Base-by-base conservation (phyloP, 2,888 invertebrate species). In the Dorcus parallelipipedus region DNA sequence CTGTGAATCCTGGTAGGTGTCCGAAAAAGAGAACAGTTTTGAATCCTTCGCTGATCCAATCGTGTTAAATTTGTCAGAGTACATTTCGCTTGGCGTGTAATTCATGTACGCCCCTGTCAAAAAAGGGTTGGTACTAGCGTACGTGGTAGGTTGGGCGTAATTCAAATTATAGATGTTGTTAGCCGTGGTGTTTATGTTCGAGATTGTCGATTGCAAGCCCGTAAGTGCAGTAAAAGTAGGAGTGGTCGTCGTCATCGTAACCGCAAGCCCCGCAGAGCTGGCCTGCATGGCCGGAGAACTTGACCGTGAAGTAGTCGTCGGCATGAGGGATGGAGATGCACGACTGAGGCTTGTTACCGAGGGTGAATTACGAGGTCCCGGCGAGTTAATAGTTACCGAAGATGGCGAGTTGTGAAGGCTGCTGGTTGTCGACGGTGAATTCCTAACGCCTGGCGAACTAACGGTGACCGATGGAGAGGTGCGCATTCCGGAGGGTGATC, bases 211-310 rank as follows among this genome's bases (percentile, higher is more conserved):
- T 59, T 76, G 77, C 38, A 76, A 60, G 41, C 73, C 71, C 4
- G 75, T 69, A 26, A 77, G 66, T 1, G 76, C 72, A 20, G 77
- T 72, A 58, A 76, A 77, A 6, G 76, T 73, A 38, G 77, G 73
- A 1, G 77, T 75, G 3, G 77, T 72, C 1, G 75, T 79, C 71
- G 83, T 83, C 64, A 86, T 75, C 38, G 86, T 86, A 56, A 86
- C 85, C 50, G 85, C 85, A 59, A 86, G 74, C 10, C 86, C 86
- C 9, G 86, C 85, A 9, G 84, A 85, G 47, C 83, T 85, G 60
- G 83, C 84, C 52, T 78, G 78, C 78, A 79, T 78, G 3, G 78
- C 77, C 4, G 79, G 78, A 3, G 78, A 77, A 54, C 77, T 77
- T 6, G 76, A 76, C 56, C 78, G 69, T 23, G 74, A 69, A 33